Conservation (phyloP, 2,888 invertebrate species). For the Caenorhabditis auriculariae region DNA sequence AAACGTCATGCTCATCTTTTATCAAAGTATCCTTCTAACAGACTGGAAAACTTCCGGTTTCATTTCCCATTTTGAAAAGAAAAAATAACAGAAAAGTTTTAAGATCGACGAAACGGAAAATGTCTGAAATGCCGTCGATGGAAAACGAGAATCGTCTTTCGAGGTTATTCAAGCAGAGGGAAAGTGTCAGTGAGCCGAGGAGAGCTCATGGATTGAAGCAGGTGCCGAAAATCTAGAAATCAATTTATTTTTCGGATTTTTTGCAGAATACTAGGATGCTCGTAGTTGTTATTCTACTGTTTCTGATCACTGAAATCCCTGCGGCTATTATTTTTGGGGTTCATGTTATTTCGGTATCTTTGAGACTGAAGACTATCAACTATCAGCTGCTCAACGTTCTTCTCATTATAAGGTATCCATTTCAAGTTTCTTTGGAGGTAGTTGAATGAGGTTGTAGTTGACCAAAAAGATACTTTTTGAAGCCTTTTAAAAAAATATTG, state of each 20-base stretch:
- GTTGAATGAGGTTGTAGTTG: constrained; percentile 33
- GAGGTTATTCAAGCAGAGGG: constrained; percentile 33
- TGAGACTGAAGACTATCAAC: constrained; percentile 45
- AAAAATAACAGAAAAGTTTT: neutral
- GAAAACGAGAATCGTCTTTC: constrained; percentile 31
- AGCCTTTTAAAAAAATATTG: no score
- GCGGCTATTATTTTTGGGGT: constrained; percentile 63
- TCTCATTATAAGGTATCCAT: constrained; percentile 50
- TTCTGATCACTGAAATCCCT: constrained; percentile 57
- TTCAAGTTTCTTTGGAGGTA: neutral
- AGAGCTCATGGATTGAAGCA: constrained; percentile 57
- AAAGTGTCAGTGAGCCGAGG: constrained; percentile 50
- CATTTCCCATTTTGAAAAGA: no score
- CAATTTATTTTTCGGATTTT: neutral
- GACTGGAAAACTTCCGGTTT: no score
- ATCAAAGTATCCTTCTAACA: constrained; percentile 30
- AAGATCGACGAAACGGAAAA: constrained; percentile 26
- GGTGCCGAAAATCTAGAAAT: constrained; percentile 17
- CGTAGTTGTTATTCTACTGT: constrained; percentile 64
- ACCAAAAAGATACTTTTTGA: constrained; percentile 15
- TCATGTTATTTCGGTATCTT: constrained; percentile 55
- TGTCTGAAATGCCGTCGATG: constrained; percentile 19
- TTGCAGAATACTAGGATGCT: constrained; percentile 70
- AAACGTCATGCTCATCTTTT: constrained; percentile 69
- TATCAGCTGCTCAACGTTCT: constrained; percentile 54